Evolutionary conservation across 2,113 vertebrate genomes (phyloP).

Genomic region (Eidolon helvum): DNA sequence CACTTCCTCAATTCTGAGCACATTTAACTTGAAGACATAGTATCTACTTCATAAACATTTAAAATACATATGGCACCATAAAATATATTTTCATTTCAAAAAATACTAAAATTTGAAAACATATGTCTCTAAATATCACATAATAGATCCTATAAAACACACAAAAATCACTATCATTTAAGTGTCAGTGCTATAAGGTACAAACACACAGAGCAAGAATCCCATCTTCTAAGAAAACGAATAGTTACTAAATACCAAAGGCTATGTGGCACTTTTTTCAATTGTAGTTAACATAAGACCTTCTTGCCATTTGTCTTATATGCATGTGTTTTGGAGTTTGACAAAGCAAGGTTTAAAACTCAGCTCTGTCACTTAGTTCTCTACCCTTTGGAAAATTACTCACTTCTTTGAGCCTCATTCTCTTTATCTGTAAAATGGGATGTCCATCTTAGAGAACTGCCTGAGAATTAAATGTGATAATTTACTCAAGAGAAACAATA

Average conservation of each 20-base stretch:
- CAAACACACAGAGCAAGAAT: not conserved
- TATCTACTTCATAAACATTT: constrained; percentile 30
- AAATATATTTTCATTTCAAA: constrained; percentile 45
- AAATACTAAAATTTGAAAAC: constrained; percentile 44
- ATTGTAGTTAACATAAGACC: not conserved
- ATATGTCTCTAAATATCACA: constrained; percentile 5
- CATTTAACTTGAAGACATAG: constrained; percentile 32
- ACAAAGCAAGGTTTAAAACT: constrained; percentile 30
- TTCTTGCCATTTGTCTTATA: not conserved
- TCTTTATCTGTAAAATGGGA: constrained; percentile 27
- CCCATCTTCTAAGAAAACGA: constrained; percentile 3
- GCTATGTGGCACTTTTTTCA: not conserved
- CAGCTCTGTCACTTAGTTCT: not conserved
- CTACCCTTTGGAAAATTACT: not conserved
- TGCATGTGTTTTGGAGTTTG: not conserved
- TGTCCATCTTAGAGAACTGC: not conserved
- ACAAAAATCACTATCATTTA: constrained; percentile 23
- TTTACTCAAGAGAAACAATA: constrained; percentile 24
- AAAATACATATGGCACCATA: not conserved
- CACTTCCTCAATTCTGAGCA: constrained; percentile 34
- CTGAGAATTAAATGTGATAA: not conserved
- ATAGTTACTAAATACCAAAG: constrained; percentile 26
- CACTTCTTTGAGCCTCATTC: constrained; percentile 26
- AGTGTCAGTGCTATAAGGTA: not conserved
- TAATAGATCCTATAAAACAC: not conserved